Evolutionary conservation across 2,797 vertebrate species (phyloP).

Genomic region (Pangasius mekongensis): DNA sequence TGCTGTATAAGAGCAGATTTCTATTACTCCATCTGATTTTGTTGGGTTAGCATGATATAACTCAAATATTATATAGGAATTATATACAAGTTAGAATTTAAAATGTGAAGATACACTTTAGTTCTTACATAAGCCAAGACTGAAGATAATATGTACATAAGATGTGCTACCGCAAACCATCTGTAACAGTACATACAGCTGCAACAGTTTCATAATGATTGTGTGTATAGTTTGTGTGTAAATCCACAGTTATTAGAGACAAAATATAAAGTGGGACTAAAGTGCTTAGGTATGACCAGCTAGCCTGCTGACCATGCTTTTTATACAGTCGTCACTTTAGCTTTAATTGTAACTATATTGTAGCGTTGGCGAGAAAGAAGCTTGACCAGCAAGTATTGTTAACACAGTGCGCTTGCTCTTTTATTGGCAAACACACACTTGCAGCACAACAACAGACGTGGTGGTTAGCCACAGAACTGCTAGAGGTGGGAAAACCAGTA

Average conservation of each 20-base stretch:
- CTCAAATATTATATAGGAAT: not conserved
- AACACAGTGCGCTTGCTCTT: not conserved
- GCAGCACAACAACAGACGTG: not conserved
- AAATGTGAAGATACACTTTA: not conserved
- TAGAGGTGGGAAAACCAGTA: not conserved
- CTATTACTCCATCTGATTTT: not conserved
- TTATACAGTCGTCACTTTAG: not conserved
- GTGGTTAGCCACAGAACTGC: constrained; percentile 13
- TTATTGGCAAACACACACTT: not conserved
- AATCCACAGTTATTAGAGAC: not conserved
- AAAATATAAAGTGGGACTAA: not conserved
- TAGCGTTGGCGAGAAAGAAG: not conserved
- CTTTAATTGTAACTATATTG: not conserved
- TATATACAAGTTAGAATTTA: not conserved
- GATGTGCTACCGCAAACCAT: not conserved
- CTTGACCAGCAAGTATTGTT: not conserved
- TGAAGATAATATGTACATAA: not conserved
- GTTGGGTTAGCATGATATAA: not conserved
- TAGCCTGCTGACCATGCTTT: not conserved
- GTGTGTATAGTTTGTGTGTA: not conserved
- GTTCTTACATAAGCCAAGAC: not conserved
- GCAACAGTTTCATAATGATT: not conserved
- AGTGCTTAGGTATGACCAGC: not conserved
- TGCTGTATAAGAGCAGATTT: not conserved
- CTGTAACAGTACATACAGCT: not conserved